Percentiles rank a stretch among this genome's conserved stretches.
Conservation (phyloP, 2,797 vertebrate species). For the Danio tinwini region DNA sequence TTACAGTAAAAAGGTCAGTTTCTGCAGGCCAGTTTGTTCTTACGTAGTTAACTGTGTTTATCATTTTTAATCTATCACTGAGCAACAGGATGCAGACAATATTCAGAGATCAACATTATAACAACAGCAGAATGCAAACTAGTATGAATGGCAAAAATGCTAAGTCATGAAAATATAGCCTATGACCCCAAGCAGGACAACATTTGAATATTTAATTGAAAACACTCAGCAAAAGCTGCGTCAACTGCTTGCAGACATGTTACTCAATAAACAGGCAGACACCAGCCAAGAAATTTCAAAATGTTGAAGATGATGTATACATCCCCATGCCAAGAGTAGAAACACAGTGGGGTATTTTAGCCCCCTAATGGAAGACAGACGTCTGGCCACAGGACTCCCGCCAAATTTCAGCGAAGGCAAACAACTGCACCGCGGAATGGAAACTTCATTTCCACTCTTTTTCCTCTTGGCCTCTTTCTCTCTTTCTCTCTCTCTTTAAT, state of each 20-base stretch:
- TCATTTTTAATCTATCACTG: neutral
- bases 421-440: conserved; percentile 58
- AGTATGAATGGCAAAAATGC: conserved; percentile 53
- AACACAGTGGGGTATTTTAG: conserved; percentile 68
- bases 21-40: neutral
- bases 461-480: conserved; percentile 11
- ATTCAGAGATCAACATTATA: neutral
- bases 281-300: conserved; percentile 60
- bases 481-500: conserved; percentile 36
- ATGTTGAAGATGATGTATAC: conserved; percentile 56
- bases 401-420: conserved; percentile 62
- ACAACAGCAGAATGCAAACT: conserved; percentile 32
- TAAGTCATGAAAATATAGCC: conserved; percentile 59
- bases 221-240: conserved; percentile 49
- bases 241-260: conserved; percentile 60
- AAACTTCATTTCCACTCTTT: conserved; percentile 61
- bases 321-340: conserved; percentile 67
- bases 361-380: conserved; percentile 72
- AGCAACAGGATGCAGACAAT: neutral
- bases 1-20: conserved; percentile 10
- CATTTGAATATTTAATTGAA: conserved; percentile 39
- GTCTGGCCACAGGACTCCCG: conserved; percentile 49
- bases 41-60: conserved; percentile 2
- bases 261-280: conserved; percentile 63
- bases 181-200: conserved; percentile 48